Conservation (phyloP, 2,113 vertebrate genomes). For the Cinclus cinclus region DNA sequence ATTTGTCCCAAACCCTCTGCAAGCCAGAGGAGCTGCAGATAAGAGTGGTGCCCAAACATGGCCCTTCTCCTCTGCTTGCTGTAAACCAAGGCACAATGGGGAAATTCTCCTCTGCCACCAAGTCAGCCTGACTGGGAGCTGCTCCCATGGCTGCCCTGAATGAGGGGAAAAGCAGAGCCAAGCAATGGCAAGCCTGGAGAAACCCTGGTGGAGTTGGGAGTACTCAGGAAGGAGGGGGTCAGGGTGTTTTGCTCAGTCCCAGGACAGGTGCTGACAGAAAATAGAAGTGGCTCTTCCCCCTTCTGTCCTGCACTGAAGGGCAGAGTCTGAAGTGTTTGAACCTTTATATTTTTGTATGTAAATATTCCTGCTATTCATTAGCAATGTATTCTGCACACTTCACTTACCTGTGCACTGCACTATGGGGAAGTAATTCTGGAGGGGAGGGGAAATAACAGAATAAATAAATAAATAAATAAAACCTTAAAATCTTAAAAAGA, state of each 20-base stretch:
- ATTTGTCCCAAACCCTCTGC: neutral
- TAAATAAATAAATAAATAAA: neutral
- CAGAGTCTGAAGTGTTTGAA: conserved; percentile 38
- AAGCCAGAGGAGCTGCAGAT: neutral
- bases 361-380: conserved; percentile 43
- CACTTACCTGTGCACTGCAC: conserved; percentile 42
- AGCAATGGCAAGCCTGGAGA: neutral
- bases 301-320: neutral
- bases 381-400: conserved; percentile 6
- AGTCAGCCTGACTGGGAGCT: fast-evolving
- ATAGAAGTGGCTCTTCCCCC: neutral
- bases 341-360: conserved; percentile 55
- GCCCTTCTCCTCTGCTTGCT: neutral
- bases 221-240: neutral
- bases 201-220: neutral
- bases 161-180: neutral
- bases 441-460: neutral
- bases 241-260: neutral
- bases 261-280: neutral
- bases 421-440: neutral
- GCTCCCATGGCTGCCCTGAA: neutral
- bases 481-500: neutral
- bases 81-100: fast-evolving
- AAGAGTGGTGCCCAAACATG: fast-evolving
- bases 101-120: neutral